Conservation (phyloP, 2,888 invertebrate genomes). For the Harpalus rufipes region DNA sequence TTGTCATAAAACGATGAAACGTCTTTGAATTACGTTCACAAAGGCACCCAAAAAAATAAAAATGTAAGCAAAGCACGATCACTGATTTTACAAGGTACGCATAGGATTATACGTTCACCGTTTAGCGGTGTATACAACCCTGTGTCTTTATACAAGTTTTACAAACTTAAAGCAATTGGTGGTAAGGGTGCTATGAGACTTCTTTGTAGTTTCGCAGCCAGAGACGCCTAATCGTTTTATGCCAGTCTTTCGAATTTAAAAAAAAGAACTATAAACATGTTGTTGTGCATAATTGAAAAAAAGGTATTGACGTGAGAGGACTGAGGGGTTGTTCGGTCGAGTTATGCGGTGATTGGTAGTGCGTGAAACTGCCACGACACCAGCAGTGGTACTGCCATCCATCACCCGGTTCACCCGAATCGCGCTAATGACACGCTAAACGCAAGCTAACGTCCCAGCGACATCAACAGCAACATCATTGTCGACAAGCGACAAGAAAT, state of each 20-base stretch:
- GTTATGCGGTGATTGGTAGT: slow-evolving; percentile 74
- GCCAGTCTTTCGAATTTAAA: neutral
- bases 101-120: too few relatives aligned
- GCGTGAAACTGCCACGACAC: slow-evolving; percentile 76
- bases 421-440: slow-evolving; percentile 77
- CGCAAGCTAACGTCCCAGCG: slow-evolving; percentile 73
- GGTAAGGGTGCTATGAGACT: too few relatives aligned
- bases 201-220: too few relatives aligned
- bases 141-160: too few relatives aligned
- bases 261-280: slow-evolving; percentile 34
- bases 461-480: neutral
- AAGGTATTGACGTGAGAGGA: slow-evolving; percentile 67
- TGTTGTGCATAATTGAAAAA: slow-evolving; percentile 67
- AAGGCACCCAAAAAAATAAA: too few relatives aligned
- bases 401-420: slow-evolving; percentile 75
- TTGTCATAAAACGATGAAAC: too few relatives aligned
- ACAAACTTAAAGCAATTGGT: too few relatives aligned
- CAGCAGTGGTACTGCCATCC: slow-evolving; percentile 76
- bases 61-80: too few relatives aligned
- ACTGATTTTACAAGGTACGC: too few relatives aligned
- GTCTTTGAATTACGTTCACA: too few relatives aligned
- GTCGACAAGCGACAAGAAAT: slow-evolving; percentile 4
- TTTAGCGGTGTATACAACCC: too few relatives aligned
- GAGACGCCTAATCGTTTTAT: too few relatives aligned
- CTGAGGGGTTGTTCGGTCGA: slow-evolving; percentile 69